Conservation (phyloP, 2,113 vertebrate species). For the Spilogale gracilis region DNA sequence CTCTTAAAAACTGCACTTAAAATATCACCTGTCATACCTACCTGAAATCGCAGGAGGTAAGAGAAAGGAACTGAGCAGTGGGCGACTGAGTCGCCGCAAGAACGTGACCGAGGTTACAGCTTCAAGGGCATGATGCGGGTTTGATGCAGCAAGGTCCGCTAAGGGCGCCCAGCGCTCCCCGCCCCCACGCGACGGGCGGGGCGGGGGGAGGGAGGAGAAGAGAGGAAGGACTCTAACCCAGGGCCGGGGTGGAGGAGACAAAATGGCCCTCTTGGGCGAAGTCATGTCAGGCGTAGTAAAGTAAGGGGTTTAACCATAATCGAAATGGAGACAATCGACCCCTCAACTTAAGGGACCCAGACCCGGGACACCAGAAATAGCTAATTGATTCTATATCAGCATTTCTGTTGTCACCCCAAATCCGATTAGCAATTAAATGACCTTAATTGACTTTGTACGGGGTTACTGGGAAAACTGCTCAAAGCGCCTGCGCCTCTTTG, state of each 20-base stretch:
- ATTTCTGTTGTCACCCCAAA: conserved; percentile 65
- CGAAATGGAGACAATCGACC: conserved; percentile 32
- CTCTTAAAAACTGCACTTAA: conserved; percentile 41
- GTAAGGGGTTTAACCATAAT: background rate
- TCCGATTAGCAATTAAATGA: conserved; percentile 75
- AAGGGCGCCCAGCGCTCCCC: conserved; percentile 74
- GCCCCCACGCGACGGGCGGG: conserved; percentile 75
- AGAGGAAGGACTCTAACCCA: background rate
- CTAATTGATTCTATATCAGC: conserved; percentile 50
- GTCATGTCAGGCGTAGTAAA: conserved; percentile 30
- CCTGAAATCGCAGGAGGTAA: conserved; percentile 66
- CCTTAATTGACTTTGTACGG: conserved; percentile 80
- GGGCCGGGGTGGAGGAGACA: background rate
- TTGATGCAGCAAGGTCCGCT: conserved; percentile 80
- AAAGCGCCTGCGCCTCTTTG: conserved; percentile 55
- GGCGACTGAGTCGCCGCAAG: conserved; percentile 77
- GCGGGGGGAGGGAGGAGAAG: background rate
- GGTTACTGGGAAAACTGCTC: conserved; percentile 56
- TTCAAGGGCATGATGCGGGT: conserved; percentile 84
- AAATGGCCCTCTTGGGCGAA: conserved; percentile 11
- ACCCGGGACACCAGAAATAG: conserved; percentile 41
- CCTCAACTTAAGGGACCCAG: background rate
- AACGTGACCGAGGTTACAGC: conserved; percentile 81
- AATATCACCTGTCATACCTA: conserved; percentile 77
- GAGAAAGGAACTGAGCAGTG: conserved; percentile 67